phyloP scores from a whole-genome alignment of 2,888 invertebrate genomes.

The Adineta ricciae region DNA sequence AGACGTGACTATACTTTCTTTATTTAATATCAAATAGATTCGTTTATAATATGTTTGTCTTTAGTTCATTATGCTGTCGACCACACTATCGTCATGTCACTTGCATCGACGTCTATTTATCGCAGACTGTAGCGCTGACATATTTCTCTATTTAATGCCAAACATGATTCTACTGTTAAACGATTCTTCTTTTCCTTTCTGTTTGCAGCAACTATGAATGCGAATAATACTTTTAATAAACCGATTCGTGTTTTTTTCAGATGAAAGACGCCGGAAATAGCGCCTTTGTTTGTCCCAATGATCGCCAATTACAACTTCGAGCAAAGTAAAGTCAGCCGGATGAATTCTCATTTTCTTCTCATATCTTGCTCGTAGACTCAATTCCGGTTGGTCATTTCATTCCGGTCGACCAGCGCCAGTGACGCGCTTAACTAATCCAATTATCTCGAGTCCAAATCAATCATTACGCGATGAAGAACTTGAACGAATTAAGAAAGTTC shows the following conservation, averaged over 20 bases:
- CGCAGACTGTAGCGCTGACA: background rate
- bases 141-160: background rate
- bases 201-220: background rate
- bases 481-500: conserved; percentile 28
- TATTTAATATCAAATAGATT: too few species aligned
- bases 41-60: too few species aligned
- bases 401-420: background rate
- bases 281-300: conserved; percentile 26
- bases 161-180: background rate
- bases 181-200: background rate
- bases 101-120: background rate
- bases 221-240: too few species aligned
- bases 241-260: background rate
- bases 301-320: conserved; percentile 30
- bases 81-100: background rate
- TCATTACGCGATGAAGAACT: conserved; percentile 25
- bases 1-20: too few species aligned
- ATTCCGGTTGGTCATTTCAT: conserved; percentile 31
- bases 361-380: background rate
- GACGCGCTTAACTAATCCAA: background rate
- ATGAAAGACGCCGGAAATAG: background rate
- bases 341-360: background rate
- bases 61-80: too few species aligned
- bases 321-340: background rate
- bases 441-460: background rate